phyloP scores from a whole-genome alignment of 2,797 vertebrate species.

The Tragelaphus oryx region DNA sequence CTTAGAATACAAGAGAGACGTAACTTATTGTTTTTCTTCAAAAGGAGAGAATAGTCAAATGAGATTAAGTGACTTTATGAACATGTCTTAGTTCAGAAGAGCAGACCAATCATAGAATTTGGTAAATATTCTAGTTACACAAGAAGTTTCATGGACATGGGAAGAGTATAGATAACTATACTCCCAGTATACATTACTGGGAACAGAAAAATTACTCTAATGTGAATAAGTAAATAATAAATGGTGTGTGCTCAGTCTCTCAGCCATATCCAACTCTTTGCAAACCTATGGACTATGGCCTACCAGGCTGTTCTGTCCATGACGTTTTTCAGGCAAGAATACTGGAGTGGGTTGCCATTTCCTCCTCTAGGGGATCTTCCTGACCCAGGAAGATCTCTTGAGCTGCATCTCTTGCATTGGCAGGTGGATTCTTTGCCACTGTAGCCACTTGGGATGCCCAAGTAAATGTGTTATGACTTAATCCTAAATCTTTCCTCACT shows the following conservation, averaged over 20 bases:
- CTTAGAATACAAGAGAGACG: neutral
- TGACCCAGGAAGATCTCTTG: neutral
- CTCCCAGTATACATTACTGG: neutral
- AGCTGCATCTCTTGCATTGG: neutral
- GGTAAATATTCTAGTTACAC: neutral
- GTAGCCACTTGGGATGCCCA: neutral
- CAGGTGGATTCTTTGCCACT: neutral
- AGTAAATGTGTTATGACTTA: neutral
- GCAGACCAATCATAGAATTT: neutral
- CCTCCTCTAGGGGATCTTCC: neutral
- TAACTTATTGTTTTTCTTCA: neutral
- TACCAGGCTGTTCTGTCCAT: neutral
- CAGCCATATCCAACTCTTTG: neutral
- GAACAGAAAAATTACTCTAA: neutral
- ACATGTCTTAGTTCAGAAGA: neutral
- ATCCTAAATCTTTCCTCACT: neutral
- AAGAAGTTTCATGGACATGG: neutral
- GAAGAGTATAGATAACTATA: neutral
- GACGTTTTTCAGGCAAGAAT: neutral
- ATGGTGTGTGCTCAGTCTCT: neutral
- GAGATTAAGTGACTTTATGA: neutral
- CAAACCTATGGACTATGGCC: neutral
- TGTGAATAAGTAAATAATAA: neutral
- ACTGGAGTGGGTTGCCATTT: neutral
- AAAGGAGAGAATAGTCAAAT: neutral